Base-by-base conservation (phyloP, 1,140 invertebrate species). In the Zophobas atratus region DNA sequence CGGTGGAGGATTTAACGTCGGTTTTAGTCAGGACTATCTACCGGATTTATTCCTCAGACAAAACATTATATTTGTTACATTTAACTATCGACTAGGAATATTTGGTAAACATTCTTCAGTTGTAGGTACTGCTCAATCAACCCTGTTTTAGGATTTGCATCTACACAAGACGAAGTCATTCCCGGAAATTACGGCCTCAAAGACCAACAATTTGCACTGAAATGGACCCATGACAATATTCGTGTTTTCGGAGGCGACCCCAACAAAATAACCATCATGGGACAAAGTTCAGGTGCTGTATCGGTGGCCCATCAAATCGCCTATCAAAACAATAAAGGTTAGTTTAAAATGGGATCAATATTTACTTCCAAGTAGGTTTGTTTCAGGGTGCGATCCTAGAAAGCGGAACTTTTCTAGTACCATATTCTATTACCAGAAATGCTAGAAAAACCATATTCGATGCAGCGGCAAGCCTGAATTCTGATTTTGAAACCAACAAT, bases 221-320 rank as follows among this genome's bases (percentile, higher is more conserved):
- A 88, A 80, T 90, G 88, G 86, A 82, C 90, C 6, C 82, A 86
- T 76, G 82, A 86, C 38, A 89, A 89, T 76, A 90, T 90, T 34
- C 56, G 63, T 8, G 38, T 63, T 43, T 90, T 90, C 75, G 84
- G 86, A 70, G 89, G 89, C 2, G 85, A 90, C 78, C 84, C 86
- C 5, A 80, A 85, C 8, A 82, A 83, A 70, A 85, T 90, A n/a
- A 90, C 89, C 1, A 79, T 90, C n/a, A 82, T 88, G 81, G 89
- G 89, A n/a, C 84, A 87, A 46, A 87, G 85, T 75, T 84, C 89
- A 1, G 89, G 89, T 0, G 89, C 86, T 8, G 81, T 80, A 5
- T 81, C 81, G 4, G 84, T 85, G 4, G 89, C 89, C 1, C 87
- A 43, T 49, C 56, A 87, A 2, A 82, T 88, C 4, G 34, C 6